Evolutionary conservation across 1,140 invertebrate genomes (phyloP), one percentile per base, ranked within the genome.

Genomic region (Drosophila fuyamai): DNA sequence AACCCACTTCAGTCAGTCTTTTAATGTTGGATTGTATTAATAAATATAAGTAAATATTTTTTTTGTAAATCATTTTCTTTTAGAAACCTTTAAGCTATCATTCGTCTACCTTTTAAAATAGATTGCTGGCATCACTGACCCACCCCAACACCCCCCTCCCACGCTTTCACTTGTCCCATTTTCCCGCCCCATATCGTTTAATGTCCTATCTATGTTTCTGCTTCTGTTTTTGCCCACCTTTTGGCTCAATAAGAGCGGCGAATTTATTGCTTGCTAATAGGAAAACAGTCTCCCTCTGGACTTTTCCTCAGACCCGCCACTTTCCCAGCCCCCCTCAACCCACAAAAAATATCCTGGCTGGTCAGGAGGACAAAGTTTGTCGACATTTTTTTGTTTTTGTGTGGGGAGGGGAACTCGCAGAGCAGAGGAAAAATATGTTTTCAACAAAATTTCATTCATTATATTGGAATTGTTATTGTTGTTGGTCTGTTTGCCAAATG

Each of bases 191-290:
- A 57, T 9, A 48, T 36, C 60, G 32, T 70, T 57, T 71, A 71
- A 71, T 70, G 67, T 47, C 32, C 63, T 70, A 70, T 70, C 67
- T 71, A 18, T 71, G 67, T 71, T 71, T 70, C 63, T 68, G 27
- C 23, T 68, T 54, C 67, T 57, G 63, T 57, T 68, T 56, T 55
- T 62, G 35, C 50, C 67, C 51, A 71, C 65, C 67, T 71, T 71
- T 71, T 53, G 63, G 73, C 79, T 79, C 79, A 66, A 83, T 79
- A 62, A 62, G 48, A 79, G 50, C 72, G 72, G 72, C 81, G 78
- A 83, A 83, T 83, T 83, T 83, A 83, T 83, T 84, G 81, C 80
- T 83, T 79, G 81, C 81, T 83, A 83, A 83, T 83, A 83, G 76
- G 76, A 83, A 84, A 83, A 83, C 72, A 83, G 71, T 58, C 59